These are phyloP conservation scores for Notolepis coatsorum DNA, from an alignment of 2,797 vertebrate species.

Conservation along the genomic window DNA sequence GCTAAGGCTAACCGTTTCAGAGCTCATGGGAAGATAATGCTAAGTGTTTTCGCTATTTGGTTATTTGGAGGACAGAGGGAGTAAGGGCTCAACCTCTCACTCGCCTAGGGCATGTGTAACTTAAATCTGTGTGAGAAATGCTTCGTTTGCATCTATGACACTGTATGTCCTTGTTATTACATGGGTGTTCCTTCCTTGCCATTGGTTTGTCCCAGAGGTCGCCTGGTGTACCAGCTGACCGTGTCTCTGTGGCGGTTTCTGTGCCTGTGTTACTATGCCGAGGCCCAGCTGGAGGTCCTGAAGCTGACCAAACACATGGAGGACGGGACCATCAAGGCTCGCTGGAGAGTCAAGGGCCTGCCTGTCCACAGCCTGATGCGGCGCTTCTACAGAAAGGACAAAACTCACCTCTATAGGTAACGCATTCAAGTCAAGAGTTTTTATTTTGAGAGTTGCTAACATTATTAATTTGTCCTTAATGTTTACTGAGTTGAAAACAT, in stretches of 20 bases:
- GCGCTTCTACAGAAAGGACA: conserved; percentile 88
- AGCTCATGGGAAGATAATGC: too few species aligned
- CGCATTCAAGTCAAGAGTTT: too few species aligned
- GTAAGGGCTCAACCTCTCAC: too few species aligned
- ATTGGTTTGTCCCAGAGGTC: conserved; percentile 77
- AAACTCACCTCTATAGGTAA: conserved; percentile 87
- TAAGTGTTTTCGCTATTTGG: too few species aligned
- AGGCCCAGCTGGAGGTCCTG: conserved; percentile 85
- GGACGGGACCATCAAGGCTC: conserved; percentile 88
- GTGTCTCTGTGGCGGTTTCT: conserved; percentile 82
- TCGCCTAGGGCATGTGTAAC: too few species aligned
- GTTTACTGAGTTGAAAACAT: too few species aligned
- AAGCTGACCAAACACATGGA: conserved; percentile 91
- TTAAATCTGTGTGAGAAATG: too few species aligned
- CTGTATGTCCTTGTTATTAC: too few species aligned
- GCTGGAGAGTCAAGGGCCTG: conserved; percentile 89
- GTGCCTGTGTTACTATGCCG: conserved; percentile 85
- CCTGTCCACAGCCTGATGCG: conserved; percentile 83
- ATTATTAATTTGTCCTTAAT: too few species aligned
- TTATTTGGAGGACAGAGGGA: too few species aligned
- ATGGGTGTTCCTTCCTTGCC: not conserved
- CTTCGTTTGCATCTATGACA: not conserved
- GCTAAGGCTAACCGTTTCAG: too few species aligned
- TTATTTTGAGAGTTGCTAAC: too few species aligned
- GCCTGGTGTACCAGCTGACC: conserved; percentile 78